Conservation (phyloP, 2,888 invertebrate genomes). For the Leptarthrus brevirostris region DNA sequence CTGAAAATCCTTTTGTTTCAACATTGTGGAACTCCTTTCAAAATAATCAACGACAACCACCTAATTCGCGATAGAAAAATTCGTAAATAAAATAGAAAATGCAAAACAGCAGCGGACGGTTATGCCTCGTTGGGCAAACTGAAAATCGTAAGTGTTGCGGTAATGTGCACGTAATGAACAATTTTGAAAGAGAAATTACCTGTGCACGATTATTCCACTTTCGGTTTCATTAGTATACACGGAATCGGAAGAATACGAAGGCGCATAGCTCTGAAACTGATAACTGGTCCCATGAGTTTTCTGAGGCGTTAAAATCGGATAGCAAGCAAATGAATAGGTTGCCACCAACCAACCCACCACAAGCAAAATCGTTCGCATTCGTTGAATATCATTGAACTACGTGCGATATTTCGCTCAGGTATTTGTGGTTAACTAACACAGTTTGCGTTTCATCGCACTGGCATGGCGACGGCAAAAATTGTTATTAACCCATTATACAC, state of each 20-base stretch:
- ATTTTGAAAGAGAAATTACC: constrained; percentile 49
- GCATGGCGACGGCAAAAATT: neutral
- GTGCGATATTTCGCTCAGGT: constrained; percentile 3
- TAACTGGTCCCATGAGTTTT: constrained; percentile 13
- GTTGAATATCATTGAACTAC: neutral
- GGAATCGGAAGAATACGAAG: constrained; percentile 55
- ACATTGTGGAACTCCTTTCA: no score
- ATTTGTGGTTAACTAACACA: constrained; percentile 26
- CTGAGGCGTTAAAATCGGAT: constrained; percentile 35
- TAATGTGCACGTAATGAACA: constrained; percentile 48
- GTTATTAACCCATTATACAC: constrained; percentile 6
- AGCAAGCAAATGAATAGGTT: constrained; percentile 10
- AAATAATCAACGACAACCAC: no score
- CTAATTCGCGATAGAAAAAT: neutral
- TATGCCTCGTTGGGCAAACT: constrained; percentile 35
- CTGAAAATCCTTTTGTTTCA: no score
- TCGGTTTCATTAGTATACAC: constrained; percentile 57
- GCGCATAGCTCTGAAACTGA: neutral
- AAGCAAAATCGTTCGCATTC: neutral
- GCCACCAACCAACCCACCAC: neutral
- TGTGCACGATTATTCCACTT: constrained; percentile 55
- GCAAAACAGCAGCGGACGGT: neutral
- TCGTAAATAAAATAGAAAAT: constrained; percentile 8
- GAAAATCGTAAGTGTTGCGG: constrained; percentile 41
- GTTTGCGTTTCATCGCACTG: neutral